A percentile compares a stretch with the other conserved stretches of the same genome.
Conservation (phyloP, 2,888 invertebrate species). For the Ectemnius lituratus region DNA sequence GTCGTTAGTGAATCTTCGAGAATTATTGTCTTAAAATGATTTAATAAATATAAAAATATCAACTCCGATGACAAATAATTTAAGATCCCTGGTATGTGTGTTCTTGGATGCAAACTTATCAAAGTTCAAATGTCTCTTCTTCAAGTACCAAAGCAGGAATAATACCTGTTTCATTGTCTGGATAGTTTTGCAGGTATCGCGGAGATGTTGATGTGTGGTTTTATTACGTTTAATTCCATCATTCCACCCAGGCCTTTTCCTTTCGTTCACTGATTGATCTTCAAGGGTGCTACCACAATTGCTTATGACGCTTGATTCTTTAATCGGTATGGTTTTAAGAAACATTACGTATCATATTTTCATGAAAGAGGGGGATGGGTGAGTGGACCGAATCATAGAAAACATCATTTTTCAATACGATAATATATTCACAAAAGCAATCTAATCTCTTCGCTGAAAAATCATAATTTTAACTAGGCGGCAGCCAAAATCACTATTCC, state of each 20-base stretch:
- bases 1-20: no score
- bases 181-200: constrained; percentile 58
- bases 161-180: constrained; percentile 48
- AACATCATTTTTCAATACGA: no score
- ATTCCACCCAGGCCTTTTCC: constrained; percentile 52
- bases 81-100: no score
- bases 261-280: constrained; percentile 54
- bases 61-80: no score
- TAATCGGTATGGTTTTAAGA: constrained; percentile 52
- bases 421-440: no score
- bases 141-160: constrained; percentile 29
- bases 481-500: background rate
- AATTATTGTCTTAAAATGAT: no score
- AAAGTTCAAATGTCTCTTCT: background rate
- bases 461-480: no score
- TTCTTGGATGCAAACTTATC: no score
- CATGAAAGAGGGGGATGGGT: constrained; percentile 37
- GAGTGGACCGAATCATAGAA: background rate
- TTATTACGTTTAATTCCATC: constrained; percentile 53
- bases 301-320: constrained; percentile 53
- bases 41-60: no score
- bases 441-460: no score
- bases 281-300: constrained; percentile 52
- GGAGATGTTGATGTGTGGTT: constrained; percentile 46
- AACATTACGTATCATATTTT: constrained; percentile 21